These are phyloP conservation scores for Darevskia mixta DNA, from an alignment of 2,797 vertebrate species.

Conservation along the genomic window DNA sequence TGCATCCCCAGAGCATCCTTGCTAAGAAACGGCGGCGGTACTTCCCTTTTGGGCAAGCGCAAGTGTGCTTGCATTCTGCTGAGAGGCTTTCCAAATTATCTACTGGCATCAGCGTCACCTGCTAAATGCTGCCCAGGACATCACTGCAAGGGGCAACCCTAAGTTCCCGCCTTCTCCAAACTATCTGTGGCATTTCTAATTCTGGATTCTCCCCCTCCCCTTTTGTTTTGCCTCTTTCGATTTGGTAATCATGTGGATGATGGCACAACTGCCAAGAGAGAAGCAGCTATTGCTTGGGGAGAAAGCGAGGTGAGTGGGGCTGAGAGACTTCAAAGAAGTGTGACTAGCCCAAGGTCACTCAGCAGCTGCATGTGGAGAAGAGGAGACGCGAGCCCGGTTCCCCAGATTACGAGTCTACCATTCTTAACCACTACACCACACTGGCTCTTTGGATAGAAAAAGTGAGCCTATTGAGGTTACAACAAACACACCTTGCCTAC, in stretches of 20 bases:
- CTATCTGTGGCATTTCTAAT: background rate
- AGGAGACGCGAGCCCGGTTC: too few relatives aligned
- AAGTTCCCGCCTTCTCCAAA: background rate
- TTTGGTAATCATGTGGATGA: background rate
- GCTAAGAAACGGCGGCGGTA: background rate
- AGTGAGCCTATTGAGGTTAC: background rate
- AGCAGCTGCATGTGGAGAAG: too few relatives aligned
- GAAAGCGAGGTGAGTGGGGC: background rate
- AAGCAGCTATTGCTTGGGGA: background rate
- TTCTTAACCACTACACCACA: too few relatives aligned
- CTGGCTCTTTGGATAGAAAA: background rate
- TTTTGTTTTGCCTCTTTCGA: background rate
- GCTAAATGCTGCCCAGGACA: background rate
- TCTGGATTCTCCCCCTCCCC: background rate
- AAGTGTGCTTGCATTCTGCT: background rate
- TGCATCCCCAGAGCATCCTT: too few relatives aligned
- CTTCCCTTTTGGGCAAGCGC: background rate
- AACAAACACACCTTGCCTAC: background rate
- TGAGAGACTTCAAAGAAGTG: too few relatives aligned
- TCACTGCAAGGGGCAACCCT: background rate
- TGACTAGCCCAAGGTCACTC: too few relatives aligned
- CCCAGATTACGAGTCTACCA: too few relatives aligned
- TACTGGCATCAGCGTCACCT: background rate
- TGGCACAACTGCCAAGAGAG: background rate
- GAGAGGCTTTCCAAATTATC: background rate